phyloP scores from a whole-genome alignment of 92 coral and sea anemone species.

The Palythoa grandis region DNA sequence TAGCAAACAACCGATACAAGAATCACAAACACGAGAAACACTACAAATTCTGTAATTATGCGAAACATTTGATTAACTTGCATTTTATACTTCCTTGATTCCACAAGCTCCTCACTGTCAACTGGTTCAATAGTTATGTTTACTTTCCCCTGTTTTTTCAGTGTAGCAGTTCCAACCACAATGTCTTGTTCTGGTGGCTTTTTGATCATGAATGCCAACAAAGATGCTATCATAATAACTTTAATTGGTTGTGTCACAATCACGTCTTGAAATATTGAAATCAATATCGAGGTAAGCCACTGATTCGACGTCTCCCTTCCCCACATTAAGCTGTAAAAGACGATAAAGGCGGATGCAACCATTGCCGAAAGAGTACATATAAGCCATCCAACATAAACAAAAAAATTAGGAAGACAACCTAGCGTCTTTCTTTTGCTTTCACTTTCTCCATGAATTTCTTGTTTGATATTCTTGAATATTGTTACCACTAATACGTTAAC shows the following conservation, averaged over 20 bases:
- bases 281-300: conserved; percentile 88
- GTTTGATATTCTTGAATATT: conserved; percentile 75
- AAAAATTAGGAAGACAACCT: conserved; percentile 82
- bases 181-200: conserved; percentile 81
- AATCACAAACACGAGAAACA: conserved; percentile 53
- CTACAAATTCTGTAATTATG: conserved; percentile 53
- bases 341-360: conserved; percentile 73
- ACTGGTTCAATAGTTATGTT: conserved; percentile 52
- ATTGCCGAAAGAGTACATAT: conserved; percentile 74
- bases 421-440: conserved; percentile 41
- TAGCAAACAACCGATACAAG: conserved; percentile 74
- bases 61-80: conserved; percentile 74
- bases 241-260: conserved; percentile 81
- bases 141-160: conserved; percentile 45
- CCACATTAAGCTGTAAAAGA: conserved; percentile 92
- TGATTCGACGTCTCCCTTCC: conserved; percentile 83
- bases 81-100: conserved; percentile 63
- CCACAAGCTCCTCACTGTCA: conserved; percentile 62
- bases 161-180: conserved; percentile 58
- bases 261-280: conserved; percentile 88
- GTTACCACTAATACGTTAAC: conserved; percentile 82
- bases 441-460: background rate
- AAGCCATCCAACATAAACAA: conserved; percentile 78
- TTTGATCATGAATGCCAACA: conserved; percentile 72
- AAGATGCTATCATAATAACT: conserved; percentile 78